phyloP scores from a whole-genome alignment of 2,113 vertebrate genomes.

The Anolis carolinensis region DNA sequence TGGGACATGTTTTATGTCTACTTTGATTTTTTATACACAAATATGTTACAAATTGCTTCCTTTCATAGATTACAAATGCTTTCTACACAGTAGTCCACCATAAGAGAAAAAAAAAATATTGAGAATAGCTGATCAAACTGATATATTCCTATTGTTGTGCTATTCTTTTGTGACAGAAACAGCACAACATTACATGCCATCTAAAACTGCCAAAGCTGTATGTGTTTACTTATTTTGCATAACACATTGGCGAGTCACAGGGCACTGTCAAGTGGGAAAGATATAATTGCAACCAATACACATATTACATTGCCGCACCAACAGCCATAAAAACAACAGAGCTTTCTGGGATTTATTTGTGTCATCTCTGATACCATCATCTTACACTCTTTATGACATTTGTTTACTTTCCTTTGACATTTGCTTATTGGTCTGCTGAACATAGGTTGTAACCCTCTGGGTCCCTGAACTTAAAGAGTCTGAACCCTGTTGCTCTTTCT shows the following conservation, averaged over 20 bases:
- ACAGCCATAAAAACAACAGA: not conserved
- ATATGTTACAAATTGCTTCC: too few species aligned
- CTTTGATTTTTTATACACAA: too few species aligned
- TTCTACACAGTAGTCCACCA: too few species aligned
- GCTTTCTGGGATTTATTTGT: not conserved
- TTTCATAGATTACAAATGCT: too few species aligned
- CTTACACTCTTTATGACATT: not conserved
- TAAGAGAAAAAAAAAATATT: too few species aligned
- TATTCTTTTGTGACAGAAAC: not conserved
- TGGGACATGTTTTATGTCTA: too few species aligned
- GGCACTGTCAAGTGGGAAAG: too few species aligned
- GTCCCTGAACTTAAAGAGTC: not conserved
- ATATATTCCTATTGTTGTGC: not conserved
- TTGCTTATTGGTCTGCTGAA: not conserved
- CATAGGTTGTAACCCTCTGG: not conserved
- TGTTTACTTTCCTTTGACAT: not conserved
- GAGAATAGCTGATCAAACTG: too few species aligned
- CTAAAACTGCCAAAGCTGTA: not conserved
- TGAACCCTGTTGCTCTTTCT: not conserved
- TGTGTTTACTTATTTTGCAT: not conserved
- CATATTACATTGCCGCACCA: not conserved
- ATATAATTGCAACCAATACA: not conserved
- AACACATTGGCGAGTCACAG: not conserved
- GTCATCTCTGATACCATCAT: not conserved
- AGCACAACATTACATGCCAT: not conserved